Evolutionary conservation across 2,888 invertebrate genomes (phyloP).

Genomic region (Drosophila melanosoma): DNA sequence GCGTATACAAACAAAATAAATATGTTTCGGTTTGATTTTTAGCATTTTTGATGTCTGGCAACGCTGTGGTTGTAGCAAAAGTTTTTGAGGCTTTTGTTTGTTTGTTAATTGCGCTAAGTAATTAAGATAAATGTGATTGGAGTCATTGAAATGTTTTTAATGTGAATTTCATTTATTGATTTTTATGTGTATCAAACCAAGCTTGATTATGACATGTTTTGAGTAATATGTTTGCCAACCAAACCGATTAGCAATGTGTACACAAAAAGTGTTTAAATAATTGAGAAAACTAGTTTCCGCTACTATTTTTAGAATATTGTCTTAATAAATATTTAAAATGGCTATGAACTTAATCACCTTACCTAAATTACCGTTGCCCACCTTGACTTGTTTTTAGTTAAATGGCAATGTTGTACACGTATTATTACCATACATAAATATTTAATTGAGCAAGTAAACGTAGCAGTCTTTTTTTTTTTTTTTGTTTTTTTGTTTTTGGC

Average conservation of each 20-base stretch:
- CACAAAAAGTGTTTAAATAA: background rate
- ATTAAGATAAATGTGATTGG: constrained; percentile 50
- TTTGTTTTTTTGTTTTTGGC: constrained; percentile 24
- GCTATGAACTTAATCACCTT: constrained; percentile 8
- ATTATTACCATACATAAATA: constrained; percentile 6
- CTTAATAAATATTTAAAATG: constrained; percentile 3
- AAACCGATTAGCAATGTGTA: constrained; percentile 2
- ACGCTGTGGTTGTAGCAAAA: constrained; percentile 47
- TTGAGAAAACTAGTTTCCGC: background rate
- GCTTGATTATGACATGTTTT: background rate
- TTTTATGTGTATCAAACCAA: constrained; percentile 1
- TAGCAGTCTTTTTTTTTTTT: background rate
- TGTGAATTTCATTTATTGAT: constrained; percentile 23
- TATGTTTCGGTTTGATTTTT: constrained; percentile 50
- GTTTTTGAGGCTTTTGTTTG: background rate
- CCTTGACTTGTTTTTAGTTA: constrained; percentile 38
- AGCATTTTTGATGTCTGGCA: constrained; percentile 65
- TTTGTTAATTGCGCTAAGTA: constrained; percentile 39
- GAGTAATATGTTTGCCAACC: background rate
- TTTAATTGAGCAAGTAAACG: constrained; percentile 4
- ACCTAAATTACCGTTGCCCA: constrained; percentile 22
- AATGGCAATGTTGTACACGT: constrained; percentile 17
- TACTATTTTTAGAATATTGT: background rate
- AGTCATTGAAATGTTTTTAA: constrained; percentile 24
- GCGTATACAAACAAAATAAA: constrained; percentile 10